A percentile compares a stretch with the other conserved stretches of the same genome.
Evolutionary conservation across 2,113 vertebrate species (phyloP).

Genomic region (Anguilla rostrata): DNA sequence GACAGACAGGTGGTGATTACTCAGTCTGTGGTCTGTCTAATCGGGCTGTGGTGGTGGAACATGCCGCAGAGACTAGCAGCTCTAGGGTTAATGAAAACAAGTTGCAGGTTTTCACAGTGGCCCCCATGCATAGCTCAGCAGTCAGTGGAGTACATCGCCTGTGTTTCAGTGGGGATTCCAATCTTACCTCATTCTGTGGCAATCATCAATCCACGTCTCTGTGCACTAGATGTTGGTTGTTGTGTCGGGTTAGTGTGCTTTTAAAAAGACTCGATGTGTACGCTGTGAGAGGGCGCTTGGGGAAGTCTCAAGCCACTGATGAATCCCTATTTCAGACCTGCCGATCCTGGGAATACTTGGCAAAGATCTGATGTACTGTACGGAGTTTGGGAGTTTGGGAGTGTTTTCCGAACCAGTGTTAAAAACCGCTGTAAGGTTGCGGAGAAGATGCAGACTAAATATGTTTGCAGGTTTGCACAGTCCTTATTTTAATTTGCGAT

Average conservation of each 20-base stretch:
- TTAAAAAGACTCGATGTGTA: conserved; percentile 14
- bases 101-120: conserved; percentile 33
- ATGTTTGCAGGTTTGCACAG: neutral
- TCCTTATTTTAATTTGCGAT: neutral
- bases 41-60: neutral
- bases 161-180: neutral
- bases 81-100: neutral
- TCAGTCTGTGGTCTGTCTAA: conserved; percentile 16
- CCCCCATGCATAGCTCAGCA: conserved; percentile 11
- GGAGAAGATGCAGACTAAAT: conserved; percentile 7
- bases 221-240: neutral
- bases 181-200: conserved; percentile 13
- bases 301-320: conserved; percentile 54
- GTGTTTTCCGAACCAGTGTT: neutral
- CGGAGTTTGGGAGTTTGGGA: conserved; percentile 46
- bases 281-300: conserved; percentile 30
- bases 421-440: neutral
- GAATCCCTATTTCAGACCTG: conserved; percentile 50
- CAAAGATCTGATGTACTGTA: conserved; percentile 71
- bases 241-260: neutral
- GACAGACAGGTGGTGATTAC: conserved; percentile 2
- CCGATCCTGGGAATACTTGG: conserved; percentile 79
- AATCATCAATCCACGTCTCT: neutral
- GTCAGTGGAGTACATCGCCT: neutral
- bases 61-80: neutral